Percentiles rank a stretch among this genome's conserved stretches.
These are phyloP conservation scores for Leptarthrus brevirostris DNA, from an alignment of 2,888 invertebrate genomes.

Conservation along the genomic window DNA sequence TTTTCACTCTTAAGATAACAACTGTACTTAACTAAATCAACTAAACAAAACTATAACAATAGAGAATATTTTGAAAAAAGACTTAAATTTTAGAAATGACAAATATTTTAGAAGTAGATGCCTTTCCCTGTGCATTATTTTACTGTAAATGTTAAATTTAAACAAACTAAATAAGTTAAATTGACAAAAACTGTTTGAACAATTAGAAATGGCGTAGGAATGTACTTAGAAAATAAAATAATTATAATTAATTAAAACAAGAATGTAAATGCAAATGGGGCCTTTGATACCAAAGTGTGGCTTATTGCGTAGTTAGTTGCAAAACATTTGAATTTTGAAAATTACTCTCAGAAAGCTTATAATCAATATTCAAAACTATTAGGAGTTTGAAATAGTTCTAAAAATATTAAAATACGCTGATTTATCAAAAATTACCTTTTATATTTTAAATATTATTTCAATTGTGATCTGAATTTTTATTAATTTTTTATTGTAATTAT, in stretches of 20 bases:
- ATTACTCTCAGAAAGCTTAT: constrained; percentile 23
- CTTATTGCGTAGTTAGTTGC: constrained; percentile 58
- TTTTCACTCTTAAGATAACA: neutral
- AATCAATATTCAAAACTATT: neutral
- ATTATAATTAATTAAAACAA: constrained; percentile 14
- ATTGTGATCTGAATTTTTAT: neutral
- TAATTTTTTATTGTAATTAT: neutral
- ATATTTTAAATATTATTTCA: neutral
- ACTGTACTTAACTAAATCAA: constrained; percentile 20
- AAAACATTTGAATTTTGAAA: constrained; percentile 23
- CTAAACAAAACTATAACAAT: too few relatives aligned
- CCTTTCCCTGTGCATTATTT: constrained; percentile 30
- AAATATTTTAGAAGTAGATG: neutral
- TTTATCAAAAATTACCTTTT: too few relatives aligned
- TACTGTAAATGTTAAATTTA: constrained; percentile 13
- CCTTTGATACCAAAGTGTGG: constrained; percentile 65
- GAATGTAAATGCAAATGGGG: constrained; percentile 57
- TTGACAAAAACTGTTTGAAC: neutral
- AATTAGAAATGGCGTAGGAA: too few relatives aligned
- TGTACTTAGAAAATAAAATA: neutral
- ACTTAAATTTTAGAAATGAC: constrained; percentile 17
- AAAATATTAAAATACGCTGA: neutral
- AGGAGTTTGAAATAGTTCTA: constrained; percentile 10
- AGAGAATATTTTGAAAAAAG: constrained; percentile 40
- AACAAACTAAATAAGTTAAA: neutral